Percentiles rank a stretch among this genome's conserved stretches.
Conservation (phyloP, 1,140 invertebrate genomes). For the Sweltsa coloradensis region DNA sequence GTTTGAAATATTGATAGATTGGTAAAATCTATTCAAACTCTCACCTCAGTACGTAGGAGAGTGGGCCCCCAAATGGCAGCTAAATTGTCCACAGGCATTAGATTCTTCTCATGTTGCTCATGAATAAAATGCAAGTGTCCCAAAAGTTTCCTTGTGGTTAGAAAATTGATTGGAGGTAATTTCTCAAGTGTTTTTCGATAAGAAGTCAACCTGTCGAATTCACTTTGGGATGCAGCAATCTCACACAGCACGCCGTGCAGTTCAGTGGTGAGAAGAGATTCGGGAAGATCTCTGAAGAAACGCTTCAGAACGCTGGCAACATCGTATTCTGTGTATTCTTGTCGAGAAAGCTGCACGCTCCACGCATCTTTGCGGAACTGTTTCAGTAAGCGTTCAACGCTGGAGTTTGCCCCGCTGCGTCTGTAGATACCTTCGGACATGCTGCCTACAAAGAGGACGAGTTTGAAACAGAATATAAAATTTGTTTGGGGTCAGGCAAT, state of each 20-base stretch:
- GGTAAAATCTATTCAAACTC: too few relatives aligned
- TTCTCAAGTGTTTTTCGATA: slow-evolving; percentile 47
- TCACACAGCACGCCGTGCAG: slow-evolving; percentile 39
- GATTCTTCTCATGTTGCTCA: slow-evolving; percentile 55
- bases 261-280: slow-evolving; percentile 48
- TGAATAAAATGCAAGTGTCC: slow-evolving; percentile 70
- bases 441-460: slow-evolving; percentile 57
- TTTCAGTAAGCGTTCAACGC: slow-evolving; percentile 58
- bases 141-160: slow-evolving; percentile 60
- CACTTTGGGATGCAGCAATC: too few relatives aligned
- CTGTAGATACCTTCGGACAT: slow-evolving; percentile 79
- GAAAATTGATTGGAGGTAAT: slow-evolving; percentile 52
- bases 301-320: slow-evolving; percentile 73
- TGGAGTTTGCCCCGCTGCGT: slow-evolving; percentile 58
- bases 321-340: slow-evolving; percentile 70
- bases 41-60: slow-evolving; percentile 54
- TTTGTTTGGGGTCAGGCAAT: too few relatives aligned
- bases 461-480: too few relatives aligned
- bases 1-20: too few relatives aligned
- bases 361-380: slow-evolving; percentile 69
- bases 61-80: slow-evolving; percentile 75
- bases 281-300: slow-evolving; percentile 67
- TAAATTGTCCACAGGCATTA: slow-evolving; percentile 70
- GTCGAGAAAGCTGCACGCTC: slow-evolving; percentile 59
- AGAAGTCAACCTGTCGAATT: slow-evolving; percentile 18